Percentiles rank a stretch among this genome's conserved stretches.
Evolutionary conservation across 2,113 vertebrate genomes (phyloP).

Genomic region (Lota lota): DNA sequence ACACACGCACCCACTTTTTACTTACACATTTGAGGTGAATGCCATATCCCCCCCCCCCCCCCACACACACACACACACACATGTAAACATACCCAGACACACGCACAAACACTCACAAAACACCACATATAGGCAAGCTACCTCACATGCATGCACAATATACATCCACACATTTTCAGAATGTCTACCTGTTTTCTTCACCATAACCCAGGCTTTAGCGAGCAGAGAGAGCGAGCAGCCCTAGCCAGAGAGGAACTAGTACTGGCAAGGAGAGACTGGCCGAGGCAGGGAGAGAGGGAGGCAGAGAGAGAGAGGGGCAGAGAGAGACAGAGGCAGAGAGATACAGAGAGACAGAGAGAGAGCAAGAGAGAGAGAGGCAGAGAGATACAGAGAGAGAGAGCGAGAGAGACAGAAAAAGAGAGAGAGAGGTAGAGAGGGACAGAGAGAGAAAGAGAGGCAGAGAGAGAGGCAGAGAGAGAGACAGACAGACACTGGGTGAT

Average conservation of each 20-base stretch:
- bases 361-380: neutral
- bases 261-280: constrained; percentile 42
- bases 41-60: neutral
- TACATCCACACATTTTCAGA: neutral
- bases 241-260: constrained; percentile 18
- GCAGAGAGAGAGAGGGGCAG: constrained; percentile 1
- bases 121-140: neutral
- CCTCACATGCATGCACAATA: too few species aligned
- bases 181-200: constrained; percentile 58
- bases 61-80: neutral
- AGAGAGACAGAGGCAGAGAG: constrained; percentile 16
- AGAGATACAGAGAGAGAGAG: neutral
- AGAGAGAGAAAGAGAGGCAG: neutral
- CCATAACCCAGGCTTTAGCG: constrained; percentile 33
- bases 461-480: constrained; percentile 2
- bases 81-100: neutral
- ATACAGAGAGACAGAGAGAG: neutral
- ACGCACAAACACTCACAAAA: neutral
- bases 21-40: neutral
- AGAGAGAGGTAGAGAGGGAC: neutral
- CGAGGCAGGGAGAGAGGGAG: neutral
- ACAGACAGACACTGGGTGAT: neutral
- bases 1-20: neutral
- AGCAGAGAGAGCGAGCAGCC: neutral
- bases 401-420: neutral